Conservation (phyloP, 1,140 invertebrate species). For the Dinoponera quadriceps region DNA sequence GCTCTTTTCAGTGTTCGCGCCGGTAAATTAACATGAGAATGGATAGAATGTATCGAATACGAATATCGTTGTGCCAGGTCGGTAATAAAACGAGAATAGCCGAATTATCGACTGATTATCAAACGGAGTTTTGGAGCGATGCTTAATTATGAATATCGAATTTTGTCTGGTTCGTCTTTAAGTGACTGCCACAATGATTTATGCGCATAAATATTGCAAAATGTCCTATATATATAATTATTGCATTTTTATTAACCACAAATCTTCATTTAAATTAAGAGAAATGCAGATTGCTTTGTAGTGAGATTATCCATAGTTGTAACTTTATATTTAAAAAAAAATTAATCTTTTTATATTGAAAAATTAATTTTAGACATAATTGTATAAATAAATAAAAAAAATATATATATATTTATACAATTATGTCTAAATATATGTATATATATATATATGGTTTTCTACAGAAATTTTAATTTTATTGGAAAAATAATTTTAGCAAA, state of each 20-base stretch:
- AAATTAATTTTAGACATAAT: neutral
- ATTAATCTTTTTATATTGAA: too few relatives aligned
- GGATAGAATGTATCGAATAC: neutral
- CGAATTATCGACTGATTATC: constrained; percentile 20
- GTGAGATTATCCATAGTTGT: neutral
- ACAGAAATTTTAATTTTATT: too few relatives aligned
- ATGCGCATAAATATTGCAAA: neutral
- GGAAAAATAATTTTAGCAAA: too few relatives aligned
- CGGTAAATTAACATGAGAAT: constrained; percentile 20
- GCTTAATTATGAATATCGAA: neutral
- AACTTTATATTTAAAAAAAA: neutral
- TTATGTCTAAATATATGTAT: too few relatives aligned
- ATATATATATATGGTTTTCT: too few relatives aligned
- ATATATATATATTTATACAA: too few relatives aligned
- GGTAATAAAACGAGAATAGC: constrained; percentile 1
- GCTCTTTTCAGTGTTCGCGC: neutral
- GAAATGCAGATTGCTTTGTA: neutral
- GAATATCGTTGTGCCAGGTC: neutral
- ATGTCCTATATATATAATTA: neutral
- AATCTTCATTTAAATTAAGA: neutral
- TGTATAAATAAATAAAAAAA: constrained; percentile 5
- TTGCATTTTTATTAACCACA: neutral
- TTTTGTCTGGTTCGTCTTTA: neutral
- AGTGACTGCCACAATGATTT: neutral
- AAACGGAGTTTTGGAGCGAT: neutral